Evolutionary conservation across 64 coral and sea anemone genomes (phyloP), one percentile per base, ranked within the genome.

Genomic region (Stylophora pistillata): DNA sequence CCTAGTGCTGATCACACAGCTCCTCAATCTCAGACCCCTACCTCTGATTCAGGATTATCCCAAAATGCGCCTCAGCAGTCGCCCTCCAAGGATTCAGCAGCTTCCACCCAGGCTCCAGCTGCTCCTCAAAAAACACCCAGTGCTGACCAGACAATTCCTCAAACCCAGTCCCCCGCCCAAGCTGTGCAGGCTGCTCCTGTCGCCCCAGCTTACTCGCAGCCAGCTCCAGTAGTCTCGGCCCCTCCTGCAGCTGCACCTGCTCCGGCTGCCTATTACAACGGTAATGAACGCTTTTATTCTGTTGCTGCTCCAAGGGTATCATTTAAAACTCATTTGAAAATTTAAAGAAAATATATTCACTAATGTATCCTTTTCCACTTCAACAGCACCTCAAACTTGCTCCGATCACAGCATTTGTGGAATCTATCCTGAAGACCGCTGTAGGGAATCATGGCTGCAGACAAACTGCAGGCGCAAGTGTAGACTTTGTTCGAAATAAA

Each of bases 391-490:
- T 57, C 73, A 92, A 78, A 3, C 63, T 10, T 92, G 82, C 12
- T 53, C 47, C 18, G 82, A 92, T 20, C 82, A 92, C 12, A 47
- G n/a, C 17, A 21, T 31, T 9, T 92, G 90, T 52, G 18, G 30
- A 27, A 56, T 85, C n/a, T 92, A 92, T 72, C 72, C 80, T 47
- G 75, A 77, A 28, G 28, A 79, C 60, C 83, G 59, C 72, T 92
- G 90, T 37, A 58, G 26, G 54, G 72, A 92, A 37, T 21, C 30
- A 21, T 92, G 90, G 90, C 25, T 92, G 15, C 56, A 75, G 90
- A 78, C 28, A 10, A 76, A 92, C 90, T 92, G 90, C 82, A 86
- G 74, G 73, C 73, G 47, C 33, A 92, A 77, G 90, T 92, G 90
- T 60, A 79, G 41, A 53, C 82, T 86, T 18, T 92, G 90, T 78